Evolutionary conservation across 2,888 invertebrate genomes (phyloP).

Genomic region (Halictus ligatus): DNA sequence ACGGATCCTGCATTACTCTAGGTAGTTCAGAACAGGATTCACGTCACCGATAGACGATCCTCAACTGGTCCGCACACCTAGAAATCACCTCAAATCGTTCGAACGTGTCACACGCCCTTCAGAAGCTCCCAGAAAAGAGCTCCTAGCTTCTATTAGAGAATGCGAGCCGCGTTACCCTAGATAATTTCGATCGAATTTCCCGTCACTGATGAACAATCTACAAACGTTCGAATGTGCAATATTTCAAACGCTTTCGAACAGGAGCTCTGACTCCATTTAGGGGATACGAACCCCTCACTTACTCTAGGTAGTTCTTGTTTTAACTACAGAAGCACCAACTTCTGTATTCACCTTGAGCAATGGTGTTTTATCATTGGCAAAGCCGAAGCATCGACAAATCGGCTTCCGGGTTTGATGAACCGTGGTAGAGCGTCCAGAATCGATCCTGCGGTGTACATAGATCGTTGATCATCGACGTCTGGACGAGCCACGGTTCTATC

Average conservation of each 20-base stretch:
- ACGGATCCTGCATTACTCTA: neutral
- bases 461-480: slow-evolving; percentile 14
- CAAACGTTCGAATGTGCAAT: neutral
- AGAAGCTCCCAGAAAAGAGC: neutral
- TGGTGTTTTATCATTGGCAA: slow-evolving; percentile 3
- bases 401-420: neutral
- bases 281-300: neutral
- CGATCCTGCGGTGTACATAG: slow-evolving; percentile 21
- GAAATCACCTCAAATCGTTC: neutral
- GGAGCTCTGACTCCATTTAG: neutral
- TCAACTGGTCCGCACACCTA: neutral
- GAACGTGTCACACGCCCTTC: neutral
- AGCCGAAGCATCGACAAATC: neutral
- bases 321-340: neutral
- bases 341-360: neutral
- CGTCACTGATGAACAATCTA: neutral
- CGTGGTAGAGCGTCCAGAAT: neutral
- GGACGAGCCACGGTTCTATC: neutral
- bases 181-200: neutral
- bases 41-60: neutral
- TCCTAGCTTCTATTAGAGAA: neutral
- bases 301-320: neutral
- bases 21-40: neutral
- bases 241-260: neutral
- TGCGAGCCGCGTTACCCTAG: slow-evolving; percentile 3